Base-by-base conservation (phyloP, 2,113 vertebrate species). In the Cisticola juncidis region DNA sequence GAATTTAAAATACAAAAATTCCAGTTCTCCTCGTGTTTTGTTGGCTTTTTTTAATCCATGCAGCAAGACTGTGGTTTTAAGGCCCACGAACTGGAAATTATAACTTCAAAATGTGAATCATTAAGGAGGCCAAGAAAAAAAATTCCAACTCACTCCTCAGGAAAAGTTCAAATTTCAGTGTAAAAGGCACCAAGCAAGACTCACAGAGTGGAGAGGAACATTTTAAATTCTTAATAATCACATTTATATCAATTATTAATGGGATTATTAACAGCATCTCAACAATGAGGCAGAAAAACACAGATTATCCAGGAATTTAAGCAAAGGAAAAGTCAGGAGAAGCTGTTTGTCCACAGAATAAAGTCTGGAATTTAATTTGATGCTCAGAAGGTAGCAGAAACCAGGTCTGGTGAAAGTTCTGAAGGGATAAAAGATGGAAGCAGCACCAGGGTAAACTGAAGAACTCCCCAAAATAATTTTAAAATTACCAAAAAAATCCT, bases 401-500 rank as follows among this genome's bases (percentile, higher is more conserved):
- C 35, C 9, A 36, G 16, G 3, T 9, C 12, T 57, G 58, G 70
- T n/a, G 7, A 9, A 66, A 89, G 24, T 38, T 76, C 24, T 82
- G 25, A 77, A 64, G n/a, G 4, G n/a, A 73, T 19, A 14, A 79
- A 89, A 76, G 9, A 24, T 18, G 16, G 6, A 78, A 50, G 15
- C 66, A 7, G 38, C 86, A 53, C 7, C 47, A 60, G 74, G 11
- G 26, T 6, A 68, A 88, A 82, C 0, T 11, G 7, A 92, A 58
- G 3, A 42, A 10, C 7, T 29, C 71, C 33, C 15, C 7, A 54
- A 70, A 51, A 78, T 0, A 54, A 53, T 31, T 78, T 44, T 12
- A 9, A 86, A 71, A 40, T 2, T 0, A 26, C 6, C 7, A 5
- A 25, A 14, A 56, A 35, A 44, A 33, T 3, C 5, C 38, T 38